Evolutionary conservation across 2,888 invertebrate species (phyloP).

Genomic region (Lampropteryx suffumata): DNA sequence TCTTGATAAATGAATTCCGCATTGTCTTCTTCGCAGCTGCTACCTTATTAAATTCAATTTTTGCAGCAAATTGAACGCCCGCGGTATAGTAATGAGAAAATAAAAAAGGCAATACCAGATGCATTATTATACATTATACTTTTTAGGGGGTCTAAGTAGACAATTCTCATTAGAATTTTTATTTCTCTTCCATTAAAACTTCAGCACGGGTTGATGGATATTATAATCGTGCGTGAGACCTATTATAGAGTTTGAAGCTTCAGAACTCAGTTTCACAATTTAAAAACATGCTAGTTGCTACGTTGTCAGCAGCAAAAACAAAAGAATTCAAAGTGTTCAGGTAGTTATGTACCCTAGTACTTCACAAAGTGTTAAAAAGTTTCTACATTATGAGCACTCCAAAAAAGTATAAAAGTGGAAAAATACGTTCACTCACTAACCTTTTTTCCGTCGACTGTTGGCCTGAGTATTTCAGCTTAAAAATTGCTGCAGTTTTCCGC

Average conservation of each 20-base stretch:
- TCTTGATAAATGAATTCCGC: constrained; percentile 59
- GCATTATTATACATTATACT: constrained; percentile 8
- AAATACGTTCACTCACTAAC: constrained; percentile 25
- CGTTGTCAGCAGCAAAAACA: constrained; percentile 18
- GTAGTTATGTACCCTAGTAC: constrained; percentile 37
- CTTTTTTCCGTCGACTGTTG: constrained; percentile 15
- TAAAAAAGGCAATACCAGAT: constrained; percentile 13
- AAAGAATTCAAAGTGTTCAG: constrained; percentile 39
- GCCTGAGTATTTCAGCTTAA: constrained; percentile 18
- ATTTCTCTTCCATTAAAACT: too few relatives aligned
- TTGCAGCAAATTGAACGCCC: constrained; percentile 44
- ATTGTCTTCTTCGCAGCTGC: constrained; percentile 39
- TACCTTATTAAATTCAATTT: constrained; percentile 46
- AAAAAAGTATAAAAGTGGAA: constrained; percentile 19
- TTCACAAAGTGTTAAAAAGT: constrained; percentile 40
- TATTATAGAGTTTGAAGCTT: too few relatives aligned
- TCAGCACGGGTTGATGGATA: too few relatives aligned
- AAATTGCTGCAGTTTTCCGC: constrained; percentile 15
- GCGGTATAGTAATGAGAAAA: constrained; percentile 22
- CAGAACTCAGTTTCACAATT: too few relatives aligned
- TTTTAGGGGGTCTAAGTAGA: background rate
- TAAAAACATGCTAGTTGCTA: too few relatives aligned
- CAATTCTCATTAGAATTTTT: too few relatives aligned
- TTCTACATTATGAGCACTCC: constrained; percentile 39
- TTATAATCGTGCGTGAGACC: too few relatives aligned